Evolutionary conservation across 1,140 invertebrate genomes (phyloP).

Genomic region (Brachionus rotundiformis): DNA sequence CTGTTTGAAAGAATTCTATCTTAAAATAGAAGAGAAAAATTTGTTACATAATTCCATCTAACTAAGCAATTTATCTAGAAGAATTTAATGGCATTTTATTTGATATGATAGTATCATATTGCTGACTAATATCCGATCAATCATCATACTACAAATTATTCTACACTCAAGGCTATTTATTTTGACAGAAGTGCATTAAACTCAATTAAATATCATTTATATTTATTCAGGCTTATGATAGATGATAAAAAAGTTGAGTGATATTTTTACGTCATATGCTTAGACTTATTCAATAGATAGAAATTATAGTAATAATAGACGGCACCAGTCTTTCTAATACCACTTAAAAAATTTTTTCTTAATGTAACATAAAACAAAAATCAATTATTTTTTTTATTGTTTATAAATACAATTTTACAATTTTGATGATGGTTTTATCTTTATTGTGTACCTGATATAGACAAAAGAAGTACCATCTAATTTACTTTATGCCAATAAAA

Average conservation of each 20-base stretch:
- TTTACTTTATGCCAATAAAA: no score
- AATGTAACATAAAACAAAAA: no score
- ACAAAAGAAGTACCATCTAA: no score
- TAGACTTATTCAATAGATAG: no score
- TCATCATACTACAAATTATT: constrained; percentile 1
- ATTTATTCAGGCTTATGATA: neutral
- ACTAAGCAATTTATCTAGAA: neutral
- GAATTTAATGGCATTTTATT: neutral
- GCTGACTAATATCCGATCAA: constrained; percentile 9
- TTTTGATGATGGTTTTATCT: no score
- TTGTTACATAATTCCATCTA: neutral
- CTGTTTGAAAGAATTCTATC: neutral
- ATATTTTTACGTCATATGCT: neutral
- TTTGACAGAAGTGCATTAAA: neutral
- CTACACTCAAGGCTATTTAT: neutral
- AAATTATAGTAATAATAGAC: no score
- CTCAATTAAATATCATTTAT: neutral
- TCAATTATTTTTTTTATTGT: no score
- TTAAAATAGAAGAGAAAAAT: neutral
- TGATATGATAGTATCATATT: neutral
- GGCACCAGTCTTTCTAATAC: no score
- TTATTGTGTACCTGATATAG: no score
- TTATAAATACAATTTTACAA: no score
- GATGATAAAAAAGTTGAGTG: neutral
- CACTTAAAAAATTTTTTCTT: no score